These are phyloP conservation scores for Cercocebus atys DNA, from an alignment of 2,113 vertebrate species.

Conservation along the genomic window DNA sequence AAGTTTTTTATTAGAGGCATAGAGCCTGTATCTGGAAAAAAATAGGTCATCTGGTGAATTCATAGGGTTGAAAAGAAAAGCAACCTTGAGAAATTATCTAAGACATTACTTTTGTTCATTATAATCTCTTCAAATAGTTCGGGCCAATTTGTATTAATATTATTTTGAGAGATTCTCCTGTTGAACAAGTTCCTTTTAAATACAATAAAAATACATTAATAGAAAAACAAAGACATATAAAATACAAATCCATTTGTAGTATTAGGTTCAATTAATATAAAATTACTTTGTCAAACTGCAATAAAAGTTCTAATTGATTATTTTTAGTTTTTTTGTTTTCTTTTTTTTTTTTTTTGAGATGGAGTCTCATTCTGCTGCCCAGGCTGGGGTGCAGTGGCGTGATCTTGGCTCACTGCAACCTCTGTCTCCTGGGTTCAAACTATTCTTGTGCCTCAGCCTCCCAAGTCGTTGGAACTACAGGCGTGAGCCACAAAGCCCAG, in stretches of 20 bases:
- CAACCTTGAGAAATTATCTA: not conserved
- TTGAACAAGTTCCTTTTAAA: not conserved
- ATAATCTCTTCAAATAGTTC: not conserved
- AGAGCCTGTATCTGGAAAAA: not conserved
- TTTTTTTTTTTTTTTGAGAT: too few relatives aligned
- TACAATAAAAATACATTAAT: not conserved
- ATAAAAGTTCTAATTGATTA: not conserved
- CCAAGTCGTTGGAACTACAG: too few relatives aligned
- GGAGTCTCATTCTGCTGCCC: too few relatives aligned
- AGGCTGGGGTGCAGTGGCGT: too few relatives aligned
- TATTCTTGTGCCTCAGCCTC: too few relatives aligned
- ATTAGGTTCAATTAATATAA: not conserved
- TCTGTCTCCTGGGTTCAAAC: too few relatives aligned
- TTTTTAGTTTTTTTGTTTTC: not conserved
- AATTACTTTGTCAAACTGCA: not conserved
- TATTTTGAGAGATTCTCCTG: not conserved
- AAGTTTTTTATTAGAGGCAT: not conserved
- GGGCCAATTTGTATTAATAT: not conserved
- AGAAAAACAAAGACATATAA: not conserved
- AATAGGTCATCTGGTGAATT: not conserved
- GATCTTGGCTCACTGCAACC: too few relatives aligned
- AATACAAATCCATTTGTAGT: not conserved
- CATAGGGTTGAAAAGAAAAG: constrained; percentile 33
- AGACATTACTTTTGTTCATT: not conserved
- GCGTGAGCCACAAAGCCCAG: too few relatives aligned